Evolutionary conservation across 2,113 vertebrate species (phyloP), one percentile per base, ranked within the genome.

Genomic region (Pollimyrus isidori): DNA sequence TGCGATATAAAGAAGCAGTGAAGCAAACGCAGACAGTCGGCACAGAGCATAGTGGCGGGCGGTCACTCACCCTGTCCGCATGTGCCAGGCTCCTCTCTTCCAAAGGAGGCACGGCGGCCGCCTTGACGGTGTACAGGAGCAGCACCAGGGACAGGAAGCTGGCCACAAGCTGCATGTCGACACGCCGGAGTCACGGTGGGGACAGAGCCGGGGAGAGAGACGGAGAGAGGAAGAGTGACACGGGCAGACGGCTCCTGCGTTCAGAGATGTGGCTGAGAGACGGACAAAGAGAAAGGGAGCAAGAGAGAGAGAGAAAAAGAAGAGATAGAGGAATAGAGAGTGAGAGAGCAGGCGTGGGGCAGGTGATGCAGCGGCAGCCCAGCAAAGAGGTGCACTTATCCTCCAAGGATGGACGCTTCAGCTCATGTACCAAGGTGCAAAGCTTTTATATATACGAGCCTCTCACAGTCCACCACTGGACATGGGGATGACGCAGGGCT

Each of bases 111-210:
- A 95, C 92, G 23, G 95, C 95, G 0, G 95, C 94, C 91, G 96
- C 96, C 93, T 93, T 95, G 89, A 96, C 91, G 10, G 95, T 96
- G 96, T 96, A 95, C 91, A 95, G 90, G 89, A 97, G 92, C 93
- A 97, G 95, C 95, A 97, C 95, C 69, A 97, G 92, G 86, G 96
- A 95, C 88, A 95, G 92, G 86, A 97, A 93, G 91, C 96, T 95
- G 93, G 95, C 93, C 93, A 95, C 92, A 90, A 96, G 92, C 95
- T 96, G 96, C 96, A 96, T 96, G 92, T 92, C 96, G 96, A 92
- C 92, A 92, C 89, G 92, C 92, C 69, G 90, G 90, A 94, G 92
- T 62, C 90, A 91, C 50, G 87, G n/a, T n/a, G 92, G 87, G 86
- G 88, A 90, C 89, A 93, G 90, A 85, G 35, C 69, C 11, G 21